These are phyloP conservation scores for Oxystoma pomonae DNA, from an alignment of 2,888 invertebrate genomes.

Conservation along the genomic window DNA sequence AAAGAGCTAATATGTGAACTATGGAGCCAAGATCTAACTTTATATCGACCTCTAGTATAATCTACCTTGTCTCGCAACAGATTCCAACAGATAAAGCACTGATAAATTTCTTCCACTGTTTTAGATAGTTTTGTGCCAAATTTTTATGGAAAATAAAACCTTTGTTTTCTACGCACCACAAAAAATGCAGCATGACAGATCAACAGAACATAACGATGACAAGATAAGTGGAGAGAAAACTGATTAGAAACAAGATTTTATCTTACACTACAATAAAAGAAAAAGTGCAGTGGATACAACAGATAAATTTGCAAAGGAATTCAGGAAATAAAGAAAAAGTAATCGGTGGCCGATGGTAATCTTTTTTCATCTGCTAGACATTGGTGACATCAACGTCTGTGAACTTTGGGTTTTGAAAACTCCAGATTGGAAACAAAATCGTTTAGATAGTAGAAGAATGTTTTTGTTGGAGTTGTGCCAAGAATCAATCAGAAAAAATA, in stretches of 20 bases:
- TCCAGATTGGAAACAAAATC: slow-evolving; percentile 16
- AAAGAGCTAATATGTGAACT: too few relatives aligned
- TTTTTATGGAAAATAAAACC: too few relatives aligned
- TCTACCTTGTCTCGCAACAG: slow-evolving; percentile 12
- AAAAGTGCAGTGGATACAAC: slow-evolving; percentile 25
- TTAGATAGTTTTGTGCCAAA: slow-evolving; percentile 11
- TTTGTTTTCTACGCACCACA: too few relatives aligned
- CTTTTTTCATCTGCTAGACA: too few relatives aligned
- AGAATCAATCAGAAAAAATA: slow-evolving; percentile 16
- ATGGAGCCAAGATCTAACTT: too few relatives aligned
- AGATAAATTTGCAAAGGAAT: slow-evolving; percentile 25
- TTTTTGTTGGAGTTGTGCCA: slow-evolving; percentile 23
- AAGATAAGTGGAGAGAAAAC: slow-evolving; percentile 18
- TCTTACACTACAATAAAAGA: slow-evolving; percentile 27
- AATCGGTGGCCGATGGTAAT: too few relatives aligned
- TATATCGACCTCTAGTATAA: too few relatives aligned
- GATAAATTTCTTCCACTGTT: slow-evolving; percentile 11
- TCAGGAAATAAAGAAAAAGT: slow-evolving; percentile 19
- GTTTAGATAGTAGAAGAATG: slow-evolving; percentile 17
- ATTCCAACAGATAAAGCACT: slow-evolving; percentile 7
- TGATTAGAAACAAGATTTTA: slow-evolving; percentile 25
- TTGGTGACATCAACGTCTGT: too few relatives aligned
- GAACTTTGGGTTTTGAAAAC: slow-evolving; percentile 18
- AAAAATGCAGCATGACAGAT: too few relatives aligned
- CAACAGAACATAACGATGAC: too few relatives aligned